Conservation (phyloP, 2,888 invertebrate species). For the Phragmatobia fuliginosa region DNA sequence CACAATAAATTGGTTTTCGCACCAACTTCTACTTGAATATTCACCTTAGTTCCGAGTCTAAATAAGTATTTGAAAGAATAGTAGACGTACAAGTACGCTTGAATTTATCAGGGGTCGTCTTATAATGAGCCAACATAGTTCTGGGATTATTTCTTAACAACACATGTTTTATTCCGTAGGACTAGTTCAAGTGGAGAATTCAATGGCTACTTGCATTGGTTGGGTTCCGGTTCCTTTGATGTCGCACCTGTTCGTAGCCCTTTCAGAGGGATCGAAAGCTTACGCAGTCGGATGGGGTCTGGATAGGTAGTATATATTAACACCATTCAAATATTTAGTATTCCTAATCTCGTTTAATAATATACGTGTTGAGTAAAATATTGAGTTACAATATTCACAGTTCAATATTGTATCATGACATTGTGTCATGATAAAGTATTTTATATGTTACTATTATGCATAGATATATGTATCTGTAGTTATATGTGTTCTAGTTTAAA, state of each 20-base stretch:
- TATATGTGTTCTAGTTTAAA: no score
- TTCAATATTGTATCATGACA: no score
- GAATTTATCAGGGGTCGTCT: no score
- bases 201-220: slow-evolving; percentile 69
- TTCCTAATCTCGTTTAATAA: no score
- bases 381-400: no score
- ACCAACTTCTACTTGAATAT: not conserved
- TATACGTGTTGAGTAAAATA: no score
- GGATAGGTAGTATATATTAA: slow-evolving; percentile 63
- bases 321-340: not conserved
- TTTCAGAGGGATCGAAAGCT: slow-evolving; percentile 55
- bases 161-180: slow-evolving; percentile 55
- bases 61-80: not conserved
- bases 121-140: not conserved
- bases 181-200: slow-evolving; percentile 70
- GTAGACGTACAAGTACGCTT: not conserved
- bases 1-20: not conserved
- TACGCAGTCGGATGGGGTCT: slow-evolving; percentile 77
- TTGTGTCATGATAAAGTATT: no score
- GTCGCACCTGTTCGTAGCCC: slow-evolving; percentile 68
- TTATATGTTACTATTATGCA: no score
- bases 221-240: slow-evolving; percentile 73
- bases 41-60: not conserved
- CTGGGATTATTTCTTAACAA: not conserved
- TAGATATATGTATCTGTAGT: no score